phyloP scores from a whole-genome alignment of 2,797 vertebrate genomes.

The Calcarius lapponicus region DNA sequence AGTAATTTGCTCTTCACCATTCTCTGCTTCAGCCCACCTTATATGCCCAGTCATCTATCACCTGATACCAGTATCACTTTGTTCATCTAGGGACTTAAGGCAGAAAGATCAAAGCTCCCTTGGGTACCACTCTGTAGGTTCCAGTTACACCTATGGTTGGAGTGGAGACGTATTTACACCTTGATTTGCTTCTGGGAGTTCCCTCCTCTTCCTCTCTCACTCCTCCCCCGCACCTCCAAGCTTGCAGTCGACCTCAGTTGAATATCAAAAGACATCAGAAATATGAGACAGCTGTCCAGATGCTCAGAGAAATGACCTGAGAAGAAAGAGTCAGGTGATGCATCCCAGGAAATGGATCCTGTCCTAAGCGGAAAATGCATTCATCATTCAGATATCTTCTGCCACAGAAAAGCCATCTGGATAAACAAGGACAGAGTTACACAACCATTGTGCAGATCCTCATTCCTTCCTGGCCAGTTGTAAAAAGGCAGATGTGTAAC shows the following conservation, averaged over 20 bases:
- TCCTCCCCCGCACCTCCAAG: not conserved
- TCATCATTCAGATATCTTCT: constrained; percentile 64
- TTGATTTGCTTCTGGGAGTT: not conserved
- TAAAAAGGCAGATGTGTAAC: constrained; percentile 42
- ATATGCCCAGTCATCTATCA: not conserved
- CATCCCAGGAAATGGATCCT: constrained; percentile 62
- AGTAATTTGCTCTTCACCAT: not conserved
- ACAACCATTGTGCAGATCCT: not conserved
- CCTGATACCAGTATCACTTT: not conserved
- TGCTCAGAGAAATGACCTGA: constrained; percentile 53
- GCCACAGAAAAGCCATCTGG: constrained; percentile 64
- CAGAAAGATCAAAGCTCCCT: constrained; percentile 36
- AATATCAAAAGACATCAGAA: constrained; percentile 31
- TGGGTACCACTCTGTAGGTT: constrained; percentile 7
- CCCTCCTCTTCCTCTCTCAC: not conserved
- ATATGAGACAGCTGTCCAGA: constrained; percentile 56
- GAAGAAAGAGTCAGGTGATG: constrained; percentile 61
- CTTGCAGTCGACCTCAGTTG: not conserved
- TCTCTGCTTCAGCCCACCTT: not conserved
- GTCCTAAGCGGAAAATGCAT: constrained; percentile 58
- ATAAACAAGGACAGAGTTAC: constrained; percentile 64
- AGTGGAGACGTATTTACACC: not conserved
- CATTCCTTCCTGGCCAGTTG: constrained; percentile 13
- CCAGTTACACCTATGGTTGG: constrained; percentile 12
- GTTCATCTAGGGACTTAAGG: not conserved